Evolutionary conservation across 2,888 invertebrate species (phyloP), one percentile per base, ranked within the genome.

Genomic region (Corythucha ciliata): DNA sequence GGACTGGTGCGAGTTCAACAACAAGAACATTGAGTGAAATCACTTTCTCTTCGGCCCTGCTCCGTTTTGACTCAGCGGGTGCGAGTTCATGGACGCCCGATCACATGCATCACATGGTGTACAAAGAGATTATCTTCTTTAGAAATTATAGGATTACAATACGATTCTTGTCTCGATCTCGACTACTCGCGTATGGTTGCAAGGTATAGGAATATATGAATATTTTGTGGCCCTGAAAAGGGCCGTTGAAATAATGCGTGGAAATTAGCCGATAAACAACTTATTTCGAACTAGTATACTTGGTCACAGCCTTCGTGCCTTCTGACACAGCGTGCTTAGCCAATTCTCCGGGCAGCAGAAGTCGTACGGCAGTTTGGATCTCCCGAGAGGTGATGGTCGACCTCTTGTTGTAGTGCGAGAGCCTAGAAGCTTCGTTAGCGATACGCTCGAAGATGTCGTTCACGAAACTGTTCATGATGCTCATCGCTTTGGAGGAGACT

Each of bases 401-500:
- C 37, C 75, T 72, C 63, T 72, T 72, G 66, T 71, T 72, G 63
- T 79, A 78, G 8, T 75, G 74, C 1, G 78, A 77, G 52, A 84
- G 63, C 44, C 76, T 74, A 0, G 77, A 75, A 0, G 81, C 76
- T 63, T 83, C 80, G 0, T 72, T 68, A 0, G 81, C 81, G 39
- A 85, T 78, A 36, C 78, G 74, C 64, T 85, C 82, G 62, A 86
- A 72, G 62, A 82, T 78, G 59, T 86, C 83, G 59, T 78, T 80
- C 1, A 85, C 79, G 56, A 84, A 84, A 61, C 77, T 78, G 66
- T 83, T 81, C 80, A 84, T 81, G 58, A 83, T 81, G 59, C 73
- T 66, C 78, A 82, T 83, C 0, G 81, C 78, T 60, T 81, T 80
- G 22, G 73, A 74, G 1, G 81, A 79, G 46, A 84, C 77, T 0